These are phyloP conservation scores for Dromaius novaehollandiae DNA, from an alignment of 2,113 vertebrate species.

Conservation along the genomic window DNA sequence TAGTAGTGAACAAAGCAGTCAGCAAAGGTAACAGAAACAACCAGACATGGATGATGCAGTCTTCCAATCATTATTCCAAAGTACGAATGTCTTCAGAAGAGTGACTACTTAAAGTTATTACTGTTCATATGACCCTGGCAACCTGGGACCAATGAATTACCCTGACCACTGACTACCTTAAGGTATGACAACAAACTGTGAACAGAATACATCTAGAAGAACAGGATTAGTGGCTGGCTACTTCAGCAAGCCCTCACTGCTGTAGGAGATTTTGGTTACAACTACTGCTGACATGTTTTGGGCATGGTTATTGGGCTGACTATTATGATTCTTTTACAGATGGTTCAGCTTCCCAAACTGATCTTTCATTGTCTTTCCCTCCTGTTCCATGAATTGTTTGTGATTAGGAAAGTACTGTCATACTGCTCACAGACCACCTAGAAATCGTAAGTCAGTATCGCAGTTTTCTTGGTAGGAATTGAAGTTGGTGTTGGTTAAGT, in stretches of 20 bases:
- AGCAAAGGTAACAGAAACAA: not conserved
- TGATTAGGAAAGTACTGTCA: not conserved
- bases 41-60: not conserved
- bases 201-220: not conserved
- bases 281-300: not conserved
- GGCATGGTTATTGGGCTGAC: not conserved
- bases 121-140: not conserved
- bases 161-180: not conserved
- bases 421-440: not conserved
- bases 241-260: not conserved
- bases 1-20: not conserved
- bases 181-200: not conserved
- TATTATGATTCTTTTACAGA: not conserved
- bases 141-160: not conserved
- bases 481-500: not conserved
- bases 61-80: not conserved
- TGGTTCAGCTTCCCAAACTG: not conserved
- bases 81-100: not conserved
- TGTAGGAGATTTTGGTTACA: not conserved
- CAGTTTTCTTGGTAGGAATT: not conserved
- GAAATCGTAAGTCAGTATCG: not conserved
- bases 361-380: not conserved
- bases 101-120: not conserved
- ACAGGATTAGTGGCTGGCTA: not conserved
- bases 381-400: not conserved